These are phyloP conservation scores for Macaria liturata DNA, from an alignment of 2,888 invertebrate species.

Conservation along the genomic window DNA sequence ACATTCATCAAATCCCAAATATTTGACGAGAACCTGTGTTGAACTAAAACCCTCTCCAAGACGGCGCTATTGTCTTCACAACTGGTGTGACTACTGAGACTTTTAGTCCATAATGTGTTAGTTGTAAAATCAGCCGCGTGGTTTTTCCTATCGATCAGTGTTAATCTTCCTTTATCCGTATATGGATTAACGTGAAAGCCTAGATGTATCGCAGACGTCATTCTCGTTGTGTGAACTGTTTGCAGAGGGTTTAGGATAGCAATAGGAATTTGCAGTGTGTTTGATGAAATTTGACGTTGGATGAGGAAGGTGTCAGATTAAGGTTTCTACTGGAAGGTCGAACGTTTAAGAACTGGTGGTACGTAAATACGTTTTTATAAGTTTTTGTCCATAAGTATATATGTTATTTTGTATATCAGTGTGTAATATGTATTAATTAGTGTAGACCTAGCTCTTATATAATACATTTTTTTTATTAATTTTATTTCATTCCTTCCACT, in stretches of 20 bases:
- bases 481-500: no score
- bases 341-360: no score
- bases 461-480: no score
- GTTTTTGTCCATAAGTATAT: no score
- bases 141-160: conserved; percentile 2
- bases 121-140: neutral
- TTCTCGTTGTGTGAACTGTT: conserved; percentile 38
- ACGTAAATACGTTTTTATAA: no score
- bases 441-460: no score
- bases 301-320: conserved; percentile 25
- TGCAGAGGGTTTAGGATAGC: conserved; percentile 46
- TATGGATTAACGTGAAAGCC: conserved; percentile 26
- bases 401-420: no score
- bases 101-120: no score
- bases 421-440: no score
- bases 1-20: conserved; percentile 12
- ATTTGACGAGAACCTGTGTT: conserved; percentile 13
- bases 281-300: conserved; percentile 26
- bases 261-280: conserved; percentile 32
- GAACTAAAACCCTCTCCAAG: conserved; percentile 7
- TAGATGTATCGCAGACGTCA: conserved; percentile 21
- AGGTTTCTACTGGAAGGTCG: neutral
- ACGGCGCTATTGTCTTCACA: conserved; percentile 1
- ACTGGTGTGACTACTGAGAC: no score
- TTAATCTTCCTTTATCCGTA: conserved; percentile 16